Evolutionary conservation across 2,797 vertebrate genomes (phyloP).

Genomic region (Oreonectes daqikongensis): DNA sequence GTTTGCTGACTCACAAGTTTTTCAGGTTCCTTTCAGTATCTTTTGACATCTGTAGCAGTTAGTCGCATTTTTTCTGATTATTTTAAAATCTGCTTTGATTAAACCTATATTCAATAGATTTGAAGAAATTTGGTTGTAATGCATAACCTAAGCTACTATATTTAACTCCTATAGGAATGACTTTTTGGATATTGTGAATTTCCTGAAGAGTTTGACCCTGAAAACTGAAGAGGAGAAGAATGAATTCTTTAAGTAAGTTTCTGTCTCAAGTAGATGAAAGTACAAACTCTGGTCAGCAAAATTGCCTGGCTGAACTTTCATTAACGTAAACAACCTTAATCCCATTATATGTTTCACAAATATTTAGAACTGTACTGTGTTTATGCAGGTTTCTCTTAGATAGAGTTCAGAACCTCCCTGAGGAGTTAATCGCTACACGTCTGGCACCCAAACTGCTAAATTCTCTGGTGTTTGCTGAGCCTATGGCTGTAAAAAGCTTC

Average conservation of each 20-base stretch:
- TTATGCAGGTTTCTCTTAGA: slow-evolving; percentile 88
- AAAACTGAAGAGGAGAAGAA: slow-evolving; percentile 98
- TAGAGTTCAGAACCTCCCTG: slow-evolving; percentile 87
- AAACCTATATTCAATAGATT: not conserved
- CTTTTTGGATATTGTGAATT: slow-evolving; percentile 94
- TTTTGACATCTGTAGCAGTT: too few relatives aligned
- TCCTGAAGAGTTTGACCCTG: slow-evolving; percentile 92
- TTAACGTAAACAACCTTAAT: too few relatives aligned
- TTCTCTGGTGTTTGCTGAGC: slow-evolving; percentile 93
- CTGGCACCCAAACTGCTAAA: slow-evolving; percentile 92
- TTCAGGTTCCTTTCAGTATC: slow-evolving; percentile 88
- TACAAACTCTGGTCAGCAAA: not conserved
- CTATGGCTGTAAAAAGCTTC: slow-evolving; percentile 95
- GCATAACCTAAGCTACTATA: not conserved
- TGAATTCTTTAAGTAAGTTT: slow-evolving; percentile 96
- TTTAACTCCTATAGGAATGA: slow-evolving; percentile 83
- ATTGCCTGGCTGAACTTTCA: not conserved
- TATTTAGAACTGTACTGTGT: not conserved
- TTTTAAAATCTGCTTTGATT: not conserved
- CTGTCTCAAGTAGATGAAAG: not conserved
- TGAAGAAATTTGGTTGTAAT: not conserved
- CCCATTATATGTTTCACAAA: not conserved
- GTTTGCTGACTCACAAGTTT: slow-evolving; percentile 86
- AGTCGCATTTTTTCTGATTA: too few relatives aligned
- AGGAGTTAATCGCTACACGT: slow-evolving; percentile 87